Evolutionary conservation across 2,797 vertebrate species (phyloP).

Genomic region (Otolemur crassicaudatus): DNA sequence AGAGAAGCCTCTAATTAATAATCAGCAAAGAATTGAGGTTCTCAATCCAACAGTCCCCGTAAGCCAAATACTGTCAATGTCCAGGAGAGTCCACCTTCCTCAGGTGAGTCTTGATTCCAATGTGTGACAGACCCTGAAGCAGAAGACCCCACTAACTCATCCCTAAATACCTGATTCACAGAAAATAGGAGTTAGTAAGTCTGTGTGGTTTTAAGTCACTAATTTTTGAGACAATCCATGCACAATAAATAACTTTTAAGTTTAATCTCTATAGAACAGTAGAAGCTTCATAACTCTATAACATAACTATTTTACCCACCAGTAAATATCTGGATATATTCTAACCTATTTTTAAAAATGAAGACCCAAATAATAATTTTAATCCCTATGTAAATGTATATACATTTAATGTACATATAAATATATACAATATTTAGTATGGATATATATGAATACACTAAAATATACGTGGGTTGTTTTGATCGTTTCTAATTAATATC

Average conservation of each 20-base stretch:
- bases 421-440: not conserved
- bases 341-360: not conserved
- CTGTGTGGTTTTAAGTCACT: not conserved
- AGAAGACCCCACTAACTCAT: not conserved
- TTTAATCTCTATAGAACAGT: not conserved
- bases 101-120: not conserved
- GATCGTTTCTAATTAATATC: not conserved
- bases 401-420: not conserved
- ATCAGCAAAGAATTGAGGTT: not conserved
- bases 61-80: not conserved
- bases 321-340: not conserved
- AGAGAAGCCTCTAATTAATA: not conserved
- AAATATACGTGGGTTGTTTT: not conserved
- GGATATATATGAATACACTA: not conserved
- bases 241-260: not conserved
- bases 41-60: not conserved
- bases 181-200: not conserved
- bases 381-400: not conserved
- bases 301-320: not conserved
- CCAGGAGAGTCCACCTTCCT: too few relatives aligned
- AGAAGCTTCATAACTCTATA: not conserved
- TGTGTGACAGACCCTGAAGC: not conserved
- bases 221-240: not conserved
- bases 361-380: not conserved
- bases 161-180: not conserved